Evolutionary conservation across 2,797 vertebrate species (phyloP).

Genomic region (Coendou prehensilis): DNA sequence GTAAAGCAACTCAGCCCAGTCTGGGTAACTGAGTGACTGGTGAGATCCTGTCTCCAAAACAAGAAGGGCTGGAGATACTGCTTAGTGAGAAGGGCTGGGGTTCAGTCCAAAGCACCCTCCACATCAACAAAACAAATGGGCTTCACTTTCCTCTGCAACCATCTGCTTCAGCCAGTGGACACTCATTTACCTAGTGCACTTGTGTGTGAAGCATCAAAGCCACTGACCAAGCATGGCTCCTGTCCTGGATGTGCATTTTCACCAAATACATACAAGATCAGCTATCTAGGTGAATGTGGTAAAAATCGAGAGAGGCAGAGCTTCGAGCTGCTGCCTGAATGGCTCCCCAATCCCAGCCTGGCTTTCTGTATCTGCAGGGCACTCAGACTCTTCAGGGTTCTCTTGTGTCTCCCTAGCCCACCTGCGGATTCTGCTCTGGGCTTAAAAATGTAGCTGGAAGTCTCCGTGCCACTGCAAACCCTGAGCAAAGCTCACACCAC

Average conservation of each 20-base stretch:
- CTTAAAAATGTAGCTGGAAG: not conserved
- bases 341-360: not conserved
- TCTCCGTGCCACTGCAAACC: not conserved
- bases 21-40: not conserved
- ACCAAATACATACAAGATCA: not conserved
- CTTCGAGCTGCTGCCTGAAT: not conserved
- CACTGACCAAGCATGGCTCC: not conserved
- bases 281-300: fast-evolving
- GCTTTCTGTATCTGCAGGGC: fast-evolving
- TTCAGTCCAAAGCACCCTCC: not conserved
- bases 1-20: not conserved
- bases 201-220: not conserved
- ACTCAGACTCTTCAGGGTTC: fast-evolving
- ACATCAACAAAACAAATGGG: not conserved
- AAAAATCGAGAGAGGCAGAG: fast-evolving
- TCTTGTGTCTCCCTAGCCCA: too few relatives aligned
- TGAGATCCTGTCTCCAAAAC: not conserved
- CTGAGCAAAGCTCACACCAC: not conserved
- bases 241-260: not conserved
- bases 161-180: not conserved
- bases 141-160: not conserved
- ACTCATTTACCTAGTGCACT: not conserved
- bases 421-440: not conserved
- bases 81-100: not conserved
- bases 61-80: not conserved